Conservation (phyloP, 1,140 invertebrate genomes). For the Drosophila auraria region DNA sequence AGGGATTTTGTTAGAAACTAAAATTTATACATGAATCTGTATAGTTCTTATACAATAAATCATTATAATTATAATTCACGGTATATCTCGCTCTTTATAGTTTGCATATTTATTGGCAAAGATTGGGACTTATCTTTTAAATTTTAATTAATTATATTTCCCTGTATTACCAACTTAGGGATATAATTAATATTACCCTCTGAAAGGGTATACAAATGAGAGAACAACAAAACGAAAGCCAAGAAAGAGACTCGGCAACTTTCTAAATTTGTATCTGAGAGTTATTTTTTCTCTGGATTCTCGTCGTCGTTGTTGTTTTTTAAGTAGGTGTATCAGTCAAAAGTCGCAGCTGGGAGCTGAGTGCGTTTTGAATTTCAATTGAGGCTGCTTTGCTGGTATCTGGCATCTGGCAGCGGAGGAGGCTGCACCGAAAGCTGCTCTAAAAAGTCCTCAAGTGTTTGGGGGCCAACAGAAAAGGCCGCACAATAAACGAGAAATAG, state of each 20-base stretch:
- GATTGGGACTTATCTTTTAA: too few species aligned
- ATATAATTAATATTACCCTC: not conserved
- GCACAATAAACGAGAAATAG: conserved; percentile 29
- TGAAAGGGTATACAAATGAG: conserved; percentile 8
- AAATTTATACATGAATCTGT: too few species aligned
- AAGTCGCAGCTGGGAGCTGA: conserved; percentile 65
- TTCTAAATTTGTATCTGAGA: conserved; percentile 72
- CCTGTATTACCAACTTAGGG: not conserved
- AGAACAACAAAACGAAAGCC: conserved; percentile 73
- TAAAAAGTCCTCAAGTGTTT: conserved; percentile 64
- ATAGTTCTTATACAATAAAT: not conserved
- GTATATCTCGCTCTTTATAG: not conserved
- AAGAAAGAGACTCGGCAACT: conserved; percentile 72
- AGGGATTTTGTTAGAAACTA: too few species aligned
- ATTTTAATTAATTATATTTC: not conserved
- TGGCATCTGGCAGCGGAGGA: conserved; percentile 39
- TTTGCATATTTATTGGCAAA: not conserved
- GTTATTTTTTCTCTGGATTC: conserved; percentile 9
- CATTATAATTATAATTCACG: too few species aligned
- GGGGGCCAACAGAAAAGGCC: conserved; percentile 20
- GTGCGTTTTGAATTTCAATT: conserved; percentile 77
- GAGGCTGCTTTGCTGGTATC: conserved; percentile 20
- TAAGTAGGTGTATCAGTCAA: conserved; percentile 82
- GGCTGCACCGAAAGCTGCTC: conserved; percentile 51
- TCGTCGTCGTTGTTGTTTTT: conserved; percentile 24